A percentile compares a stretch with the other conserved stretches of the same genome.
Evolutionary conservation across 2,888 invertebrate genomes (phyloP).

Genomic region (Matsumyia berberina): DNA sequence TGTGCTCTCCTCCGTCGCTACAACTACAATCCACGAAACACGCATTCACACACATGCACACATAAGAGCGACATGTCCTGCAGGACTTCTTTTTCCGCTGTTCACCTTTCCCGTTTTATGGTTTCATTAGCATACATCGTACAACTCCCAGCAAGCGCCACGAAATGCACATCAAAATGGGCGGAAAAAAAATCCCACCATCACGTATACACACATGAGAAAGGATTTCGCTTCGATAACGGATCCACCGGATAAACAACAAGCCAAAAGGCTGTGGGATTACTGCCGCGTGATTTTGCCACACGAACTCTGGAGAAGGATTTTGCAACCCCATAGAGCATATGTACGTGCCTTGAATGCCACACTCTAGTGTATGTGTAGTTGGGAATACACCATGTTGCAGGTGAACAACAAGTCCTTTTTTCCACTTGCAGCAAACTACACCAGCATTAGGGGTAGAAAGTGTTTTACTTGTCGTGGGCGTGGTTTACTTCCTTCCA

Average conservation of each 20-base stretch:
- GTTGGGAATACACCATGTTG: constrained; percentile 37
- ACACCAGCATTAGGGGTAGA: constrained; percentile 33
- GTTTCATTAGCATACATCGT: constrained; percentile 45
- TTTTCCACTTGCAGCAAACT: constrained; percentile 39
- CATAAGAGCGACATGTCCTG: constrained; percentile 12
- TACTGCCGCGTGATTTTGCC: constrained; percentile 48
- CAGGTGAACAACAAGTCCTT: constrained; percentile 68
- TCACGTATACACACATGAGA: constrained; percentile 1
- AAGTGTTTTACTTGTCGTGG: constrained; percentile 52
- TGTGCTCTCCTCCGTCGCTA: neutral
- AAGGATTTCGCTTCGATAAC: constrained; percentile 44
- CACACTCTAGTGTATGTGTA: neutral
- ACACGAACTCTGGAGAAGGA: constrained; percentile 39
- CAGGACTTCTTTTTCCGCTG: constrained; percentile 22
- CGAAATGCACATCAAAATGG: constrained; percentile 70
- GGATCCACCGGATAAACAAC: constrained; percentile 57
- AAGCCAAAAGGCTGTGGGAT: constrained; percentile 53
- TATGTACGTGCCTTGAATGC: constrained; percentile 61
- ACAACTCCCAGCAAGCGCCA: constrained; percentile 33
- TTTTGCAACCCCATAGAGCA: constrained; percentile 31
- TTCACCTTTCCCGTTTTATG: constrained; percentile 18
- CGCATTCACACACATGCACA: neutral
- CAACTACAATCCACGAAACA: neutral
- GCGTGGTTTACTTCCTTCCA: constrained; percentile 58
- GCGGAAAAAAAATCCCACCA: constrained; percentile 47